Conservation (phyloP, 1,140 invertebrate species). For the Acarapis woodi region DNA sequence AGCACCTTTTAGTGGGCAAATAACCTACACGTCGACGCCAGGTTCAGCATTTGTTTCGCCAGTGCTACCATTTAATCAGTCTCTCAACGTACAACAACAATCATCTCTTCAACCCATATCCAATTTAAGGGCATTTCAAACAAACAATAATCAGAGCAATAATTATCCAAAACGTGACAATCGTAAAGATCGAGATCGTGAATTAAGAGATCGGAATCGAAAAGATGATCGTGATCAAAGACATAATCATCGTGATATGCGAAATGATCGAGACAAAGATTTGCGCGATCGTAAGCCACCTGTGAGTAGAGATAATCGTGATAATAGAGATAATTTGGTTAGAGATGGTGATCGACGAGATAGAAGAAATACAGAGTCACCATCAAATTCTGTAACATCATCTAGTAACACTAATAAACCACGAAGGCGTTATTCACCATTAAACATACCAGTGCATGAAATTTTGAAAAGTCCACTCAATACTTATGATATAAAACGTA, state of each 20-base stretch:
- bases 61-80: neutral
- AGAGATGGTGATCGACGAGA: neutral
- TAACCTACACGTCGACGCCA: conserved; percentile 8
- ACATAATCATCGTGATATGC: neutral
- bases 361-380: conserved; percentile 3
- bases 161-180: neutral
- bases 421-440: conserved; percentile 6
- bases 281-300: neutral
- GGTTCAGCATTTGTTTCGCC: conserved; percentile 8
- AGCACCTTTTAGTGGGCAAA: neutral
- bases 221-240: neutral
- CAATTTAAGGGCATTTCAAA: neutral
- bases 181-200: conserved; percentile 1
- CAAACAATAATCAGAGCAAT: neutral
- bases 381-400: neutral
- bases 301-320: neutral
- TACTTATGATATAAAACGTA: conserved; percentile 4
- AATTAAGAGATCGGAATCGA: neutral
- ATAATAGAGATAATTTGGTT: neutral
- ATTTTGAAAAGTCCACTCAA: neutral
- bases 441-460: conserved; percentile 6
- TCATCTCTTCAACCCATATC: neutral
- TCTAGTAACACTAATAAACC: neutral
- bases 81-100: conserved; percentile 1
- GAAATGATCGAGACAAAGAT: neutral